These are phyloP conservation scores for Silurus meridionalis DNA, from an alignment of 2,113 vertebrate genomes.

Conservation along the genomic window DNA sequence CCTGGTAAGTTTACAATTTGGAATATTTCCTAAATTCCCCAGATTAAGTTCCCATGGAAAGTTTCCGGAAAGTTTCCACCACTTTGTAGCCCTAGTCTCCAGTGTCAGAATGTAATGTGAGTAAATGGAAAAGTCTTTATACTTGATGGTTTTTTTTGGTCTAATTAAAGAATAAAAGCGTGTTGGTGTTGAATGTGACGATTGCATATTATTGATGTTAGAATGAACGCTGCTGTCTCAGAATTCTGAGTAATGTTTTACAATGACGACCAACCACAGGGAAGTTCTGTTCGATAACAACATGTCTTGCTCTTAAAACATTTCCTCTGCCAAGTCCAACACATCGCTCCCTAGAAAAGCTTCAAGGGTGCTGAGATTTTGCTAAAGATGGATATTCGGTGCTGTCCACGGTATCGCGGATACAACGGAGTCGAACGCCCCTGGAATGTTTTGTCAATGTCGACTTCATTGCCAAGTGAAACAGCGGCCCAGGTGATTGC, in stretches of 20 bases:
- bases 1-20: no score
- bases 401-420: constrained; percentile 21
- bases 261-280: constrained; percentile 40
- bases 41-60: no score
- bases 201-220: constrained; percentile 24
- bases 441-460: constrained; percentile 55
- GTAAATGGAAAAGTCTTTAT: not conserved
- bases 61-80: no score
- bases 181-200: not conserved
- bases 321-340: constrained; percentile 45
- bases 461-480: constrained; percentile 52
- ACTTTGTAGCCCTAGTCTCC: not conserved
- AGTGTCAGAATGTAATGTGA: not conserved
- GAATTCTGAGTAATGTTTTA: constrained; percentile 28
- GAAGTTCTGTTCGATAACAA: constrained; percentile 41
- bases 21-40: no score
- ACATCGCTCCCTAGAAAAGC: constrained; percentile 39
- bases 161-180: not conserved
- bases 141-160: not conserved
- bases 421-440: constrained; percentile 37
- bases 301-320: constrained; percentile 42
- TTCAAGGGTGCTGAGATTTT: constrained; percentile 35
- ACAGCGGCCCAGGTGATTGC: constrained; percentile 46
- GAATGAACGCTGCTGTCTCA: not conserved
- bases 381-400: constrained; percentile 43